These are phyloP conservation scores for Amphimallon solstitiale DNA, from an alignment of 2,888 invertebrate genomes.

Conservation along the genomic window DNA sequence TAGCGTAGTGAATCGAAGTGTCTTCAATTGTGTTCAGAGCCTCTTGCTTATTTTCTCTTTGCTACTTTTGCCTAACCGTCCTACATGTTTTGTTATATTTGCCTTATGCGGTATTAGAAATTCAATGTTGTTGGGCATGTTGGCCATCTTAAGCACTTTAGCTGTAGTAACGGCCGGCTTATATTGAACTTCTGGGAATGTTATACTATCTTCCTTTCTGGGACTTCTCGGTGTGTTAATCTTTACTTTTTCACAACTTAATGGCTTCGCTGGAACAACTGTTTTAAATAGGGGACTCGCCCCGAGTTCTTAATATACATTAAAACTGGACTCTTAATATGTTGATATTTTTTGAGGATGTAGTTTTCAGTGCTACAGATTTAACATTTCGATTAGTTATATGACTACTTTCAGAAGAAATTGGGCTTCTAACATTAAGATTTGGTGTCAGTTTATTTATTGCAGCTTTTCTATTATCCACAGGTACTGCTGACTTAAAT, in stretches of 20 bases:
- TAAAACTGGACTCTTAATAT: slow-evolving; percentile 24
- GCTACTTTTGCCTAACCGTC: background rate
- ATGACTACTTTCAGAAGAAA: no score
- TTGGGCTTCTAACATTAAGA: background rate
- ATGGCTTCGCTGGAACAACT: slow-evolving; percentile 24
- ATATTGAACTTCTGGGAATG: slow-evolving; percentile 29
- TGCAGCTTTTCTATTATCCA: background rate
- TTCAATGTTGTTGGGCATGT: slow-evolving; percentile 27
- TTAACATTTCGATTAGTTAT: background rate
- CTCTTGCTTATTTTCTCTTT: background rate
- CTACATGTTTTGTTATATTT: slow-evolving; percentile 17
- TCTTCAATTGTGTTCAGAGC: slow-evolving; percentile 14
- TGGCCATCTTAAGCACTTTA: slow-evolving; percentile 11
- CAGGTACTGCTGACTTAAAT: no score
- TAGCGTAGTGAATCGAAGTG: slow-evolving; percentile 17
- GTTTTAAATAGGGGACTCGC: slow-evolving; percentile 18
- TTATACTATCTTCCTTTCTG: slow-evolving; percentile 20
- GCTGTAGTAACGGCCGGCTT: slow-evolving; percentile 18
- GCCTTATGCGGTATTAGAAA: slow-evolving; percentile 21
- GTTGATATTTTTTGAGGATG: slow-evolving; percentile 16
- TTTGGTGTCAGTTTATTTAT: background rate
- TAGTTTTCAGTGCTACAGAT: background rate
- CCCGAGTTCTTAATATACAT: slow-evolving; percentile 35
- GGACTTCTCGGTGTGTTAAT: background rate
- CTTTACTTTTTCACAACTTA: background rate